A percentile compares a stretch with the other conserved stretches of the same genome.
These are phyloP conservation scores for Halocynthia roretzi DNA, from an alignment of 23 tunicate genomes.

Conservation along the genomic window DNA sequence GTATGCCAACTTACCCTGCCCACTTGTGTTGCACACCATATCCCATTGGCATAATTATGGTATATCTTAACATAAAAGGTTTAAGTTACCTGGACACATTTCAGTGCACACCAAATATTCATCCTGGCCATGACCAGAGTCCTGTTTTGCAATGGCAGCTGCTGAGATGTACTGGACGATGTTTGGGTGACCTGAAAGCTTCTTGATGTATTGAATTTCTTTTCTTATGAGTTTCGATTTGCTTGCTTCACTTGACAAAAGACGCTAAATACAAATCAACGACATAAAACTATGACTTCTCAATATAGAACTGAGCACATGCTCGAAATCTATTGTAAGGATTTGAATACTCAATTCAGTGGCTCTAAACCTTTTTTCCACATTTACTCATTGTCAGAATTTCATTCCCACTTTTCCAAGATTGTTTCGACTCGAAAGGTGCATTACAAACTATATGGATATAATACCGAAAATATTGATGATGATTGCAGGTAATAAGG, in stretches of 20 bases:
- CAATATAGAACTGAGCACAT: neutral
- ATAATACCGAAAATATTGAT: too few relatives aligned
- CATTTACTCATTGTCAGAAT: too few relatives aligned
- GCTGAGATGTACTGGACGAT: constrained; percentile 70
- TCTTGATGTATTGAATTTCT: constrained; percentile 77
- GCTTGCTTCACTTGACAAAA: constrained; percentile 67
- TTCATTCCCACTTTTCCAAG: too few relatives aligned
- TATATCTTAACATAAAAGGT: neutral
- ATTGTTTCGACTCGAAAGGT: too few relatives aligned
- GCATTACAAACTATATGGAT: too few relatives aligned
- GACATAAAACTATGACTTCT: neutral
- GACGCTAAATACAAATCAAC: constrained; percentile 41
- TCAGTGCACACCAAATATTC: constrained; percentile 93
- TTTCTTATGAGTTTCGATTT: constrained; percentile 74
- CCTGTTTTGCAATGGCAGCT: constrained; percentile 55
- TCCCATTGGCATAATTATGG: too few relatives aligned
- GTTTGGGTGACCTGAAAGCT: constrained; percentile 76
- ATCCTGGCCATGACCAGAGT: constrained; percentile 62
- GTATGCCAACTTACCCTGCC: too few relatives aligned
- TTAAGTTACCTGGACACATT: constrained; percentile 59
- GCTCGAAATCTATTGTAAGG: neutral
- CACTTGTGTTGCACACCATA: too few relatives aligned
- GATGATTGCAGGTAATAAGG: too few relatives aligned
- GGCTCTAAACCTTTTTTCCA: too few relatives aligned
- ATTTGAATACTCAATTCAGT: too few relatives aligned